These are phyloP conservation scores for Anthopleura xanthogrammica DNA, from an alignment of 92 coral and sea anemone genomes.

Conservation along the genomic window DNA sequence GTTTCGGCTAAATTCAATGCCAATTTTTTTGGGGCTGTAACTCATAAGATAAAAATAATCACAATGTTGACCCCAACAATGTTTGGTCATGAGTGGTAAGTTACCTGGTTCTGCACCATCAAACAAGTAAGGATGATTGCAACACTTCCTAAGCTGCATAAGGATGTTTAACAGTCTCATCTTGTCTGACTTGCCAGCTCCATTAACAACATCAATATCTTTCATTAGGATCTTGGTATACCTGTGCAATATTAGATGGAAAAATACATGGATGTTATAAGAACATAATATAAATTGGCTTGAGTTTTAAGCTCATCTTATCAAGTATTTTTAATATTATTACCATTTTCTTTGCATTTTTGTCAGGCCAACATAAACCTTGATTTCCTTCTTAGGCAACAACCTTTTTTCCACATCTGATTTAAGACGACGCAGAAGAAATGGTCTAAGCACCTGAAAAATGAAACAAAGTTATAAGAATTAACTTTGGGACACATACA, in stretches of 20 bases:
- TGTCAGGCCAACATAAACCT: conserved; percentile 93
- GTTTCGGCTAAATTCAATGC: no score
- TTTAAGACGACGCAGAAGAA: conserved; percentile 92
- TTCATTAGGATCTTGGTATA: conserved; percentile 97
- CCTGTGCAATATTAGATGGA: conserved; percentile 40
- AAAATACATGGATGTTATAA: background rate
- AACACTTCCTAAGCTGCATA: conserved; percentile 97
- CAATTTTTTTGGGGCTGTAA: no score
- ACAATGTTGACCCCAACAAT: no score
- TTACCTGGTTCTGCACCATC: conserved; percentile 99
- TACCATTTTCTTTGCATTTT: conserved; percentile 98
- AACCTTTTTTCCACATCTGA: conserved; percentile 93
- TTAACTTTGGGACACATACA: no score
- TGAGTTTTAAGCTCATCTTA: background rate
- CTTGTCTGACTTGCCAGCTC: conserved; percentile 98
- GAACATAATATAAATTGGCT: background rate
- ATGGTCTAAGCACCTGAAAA: conserved; percentile 87
- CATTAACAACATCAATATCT: conserved; percentile 96
- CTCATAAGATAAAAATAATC: no score
- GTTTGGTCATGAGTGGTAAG: no score
- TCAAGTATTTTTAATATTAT: background rate
- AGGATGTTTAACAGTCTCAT: conserved; percentile 96
- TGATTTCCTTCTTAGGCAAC: conserved; percentile 95
- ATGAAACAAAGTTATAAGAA: background rate
- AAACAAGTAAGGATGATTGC: conserved; percentile 96